Evolutionary conservation across 2,888 invertebrate species (phyloP).

Genomic region (Diarsia dahlii): DNA sequence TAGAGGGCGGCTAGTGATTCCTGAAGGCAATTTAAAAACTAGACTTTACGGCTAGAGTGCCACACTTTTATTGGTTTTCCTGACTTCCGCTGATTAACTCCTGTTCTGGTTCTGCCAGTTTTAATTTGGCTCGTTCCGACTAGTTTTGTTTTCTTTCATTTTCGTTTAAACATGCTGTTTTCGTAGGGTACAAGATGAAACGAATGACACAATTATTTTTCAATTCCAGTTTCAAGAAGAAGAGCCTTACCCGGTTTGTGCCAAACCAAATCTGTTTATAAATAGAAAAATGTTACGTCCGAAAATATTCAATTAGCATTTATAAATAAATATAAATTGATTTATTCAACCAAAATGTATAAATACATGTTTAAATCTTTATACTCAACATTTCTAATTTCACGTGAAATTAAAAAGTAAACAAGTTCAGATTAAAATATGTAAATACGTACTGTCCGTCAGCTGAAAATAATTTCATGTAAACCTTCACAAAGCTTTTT

Average conservation of each 20-base stretch:
- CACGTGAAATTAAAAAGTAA: slow-evolving; percentile 35
- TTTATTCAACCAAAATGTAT: neutral
- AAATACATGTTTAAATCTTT: neutral
- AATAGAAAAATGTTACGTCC: neutral
- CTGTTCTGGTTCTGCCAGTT: slow-evolving; percentile 2
- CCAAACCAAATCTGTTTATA: neutral
- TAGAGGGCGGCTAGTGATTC: slow-evolving; percentile 30
- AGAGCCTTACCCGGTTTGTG: neutral
- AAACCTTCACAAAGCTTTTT: slow-evolving; percentile 47
- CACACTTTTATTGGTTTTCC: slow-evolving; percentile 55
- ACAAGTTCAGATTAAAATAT: slow-evolving; percentile 51
- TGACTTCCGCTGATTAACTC: slow-evolving; percentile 43
- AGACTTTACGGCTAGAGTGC: slow-evolving; percentile 36
- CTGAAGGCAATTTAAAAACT: slow-evolving; percentile 55
- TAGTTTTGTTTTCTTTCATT: neutral
- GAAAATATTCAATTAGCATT: neutral
- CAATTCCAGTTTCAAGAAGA: neutral
- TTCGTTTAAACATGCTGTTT: neutral
- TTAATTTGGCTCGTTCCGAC: slow-evolving; percentile 12
- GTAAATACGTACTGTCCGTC: slow-evolving; percentile 37
- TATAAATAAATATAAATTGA: neutral
- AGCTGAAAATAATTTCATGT: slow-evolving; percentile 47
- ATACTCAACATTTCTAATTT: slow-evolving; percentile 6
- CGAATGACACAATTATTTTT: neutral
- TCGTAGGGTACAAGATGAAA: neutral